phyloP scores from a whole-genome alignment of 2,797 vertebrate genomes.

The Semaprochilodus insignis region DNA sequence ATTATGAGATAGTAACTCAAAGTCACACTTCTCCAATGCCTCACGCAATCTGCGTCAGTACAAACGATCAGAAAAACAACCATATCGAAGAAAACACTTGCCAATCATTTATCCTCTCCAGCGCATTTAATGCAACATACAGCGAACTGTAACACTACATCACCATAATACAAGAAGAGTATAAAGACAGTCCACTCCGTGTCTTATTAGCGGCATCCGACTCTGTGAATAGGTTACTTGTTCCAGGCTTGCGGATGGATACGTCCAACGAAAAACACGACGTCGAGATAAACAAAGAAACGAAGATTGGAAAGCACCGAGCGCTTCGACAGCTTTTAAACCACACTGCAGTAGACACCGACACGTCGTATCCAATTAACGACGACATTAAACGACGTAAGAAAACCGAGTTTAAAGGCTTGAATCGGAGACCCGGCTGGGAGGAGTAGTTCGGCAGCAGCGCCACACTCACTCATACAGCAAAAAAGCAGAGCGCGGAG shows the following conservation, averaged over 20 bases:
- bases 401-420: not conserved
- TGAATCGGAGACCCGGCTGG: not conserved
- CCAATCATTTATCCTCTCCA: not conserved
- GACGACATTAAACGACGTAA: not conserved
- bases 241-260: conserved; percentile 68
- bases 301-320: not conserved
- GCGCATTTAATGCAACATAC: not conserved
- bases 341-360: not conserved
- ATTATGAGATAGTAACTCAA: no score
- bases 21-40: not conserved
- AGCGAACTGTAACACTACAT: not conserved
- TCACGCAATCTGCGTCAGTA: not conserved
- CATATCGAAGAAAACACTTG: not conserved
- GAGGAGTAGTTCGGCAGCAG: conserved; percentile 33
- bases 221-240: conserved; percentile 42
- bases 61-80: not conserved
- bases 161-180: not conserved
- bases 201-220: conserved; percentile 70
- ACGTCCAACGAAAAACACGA: conserved; percentile 57
- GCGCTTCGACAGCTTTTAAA: not conserved
- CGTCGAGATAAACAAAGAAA: conserved; percentile 13
- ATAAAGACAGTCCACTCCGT: conserved; percentile 70
- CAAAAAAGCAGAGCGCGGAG: conserved; percentile 17
- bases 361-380: not conserved
- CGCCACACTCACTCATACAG: not conserved